These are phyloP conservation scores for Eupleurogrammus muticus DNA, from an alignment of 2,797 vertebrate genomes.

Conservation along the genomic window DNA sequence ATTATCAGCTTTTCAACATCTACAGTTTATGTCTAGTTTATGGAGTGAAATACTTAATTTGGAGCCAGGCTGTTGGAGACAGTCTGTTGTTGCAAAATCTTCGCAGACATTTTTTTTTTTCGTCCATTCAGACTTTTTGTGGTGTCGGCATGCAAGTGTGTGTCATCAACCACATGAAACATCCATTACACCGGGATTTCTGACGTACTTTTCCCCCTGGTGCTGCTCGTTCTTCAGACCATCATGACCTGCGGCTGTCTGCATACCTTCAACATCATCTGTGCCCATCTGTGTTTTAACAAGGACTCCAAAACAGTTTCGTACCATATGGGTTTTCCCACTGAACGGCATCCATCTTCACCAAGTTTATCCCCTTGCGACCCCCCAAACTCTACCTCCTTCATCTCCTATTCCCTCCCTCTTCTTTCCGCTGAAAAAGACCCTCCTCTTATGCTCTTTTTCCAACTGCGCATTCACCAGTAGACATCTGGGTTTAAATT, in stretches of 20 bases:
- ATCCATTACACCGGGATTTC: slow-evolving; percentile 37
- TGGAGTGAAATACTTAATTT: slow-evolving; percentile 38
- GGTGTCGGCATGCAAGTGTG: slow-evolving; percentile 30
- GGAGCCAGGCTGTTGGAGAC: slow-evolving; percentile 40
- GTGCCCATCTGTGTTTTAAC: slow-evolving; percentile 64
- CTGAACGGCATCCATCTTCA: slow-evolving; percentile 31
- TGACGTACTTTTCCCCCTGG: slow-evolving; percentile 35
- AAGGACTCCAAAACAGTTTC: slow-evolving; percentile 35
- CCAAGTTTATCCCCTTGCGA: slow-evolving; percentile 6
- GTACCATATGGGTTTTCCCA: slow-evolving; percentile 45
- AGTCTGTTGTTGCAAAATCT: slow-evolving; percentile 40
- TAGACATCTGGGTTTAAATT: slow-evolving; percentile 77
- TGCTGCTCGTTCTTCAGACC: slow-evolving; percentile 16
- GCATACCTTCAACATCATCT: slow-evolving; percentile 53
- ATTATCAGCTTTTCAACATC: slow-evolving; percentile 27
- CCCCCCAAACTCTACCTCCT: slow-evolving; percentile 25
- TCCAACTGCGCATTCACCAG: slow-evolving; percentile 52
- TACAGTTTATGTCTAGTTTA: slow-evolving; percentile 46
- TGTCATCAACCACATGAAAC: slow-evolving; percentile 67
- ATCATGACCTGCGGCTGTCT: slow-evolving; percentile 66
- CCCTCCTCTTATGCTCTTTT: slow-evolving; percentile 42
- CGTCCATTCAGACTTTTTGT: slow-evolving; percentile 50
- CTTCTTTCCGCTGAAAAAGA: slow-evolving; percentile 29
- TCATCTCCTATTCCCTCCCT: slow-evolving; percentile 6
- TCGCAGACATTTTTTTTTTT: slow-evolving; percentile 35